Base-by-base conservation (phyloP, 2,888 invertebrate species). In the Caenorhabditis afra region DNA sequence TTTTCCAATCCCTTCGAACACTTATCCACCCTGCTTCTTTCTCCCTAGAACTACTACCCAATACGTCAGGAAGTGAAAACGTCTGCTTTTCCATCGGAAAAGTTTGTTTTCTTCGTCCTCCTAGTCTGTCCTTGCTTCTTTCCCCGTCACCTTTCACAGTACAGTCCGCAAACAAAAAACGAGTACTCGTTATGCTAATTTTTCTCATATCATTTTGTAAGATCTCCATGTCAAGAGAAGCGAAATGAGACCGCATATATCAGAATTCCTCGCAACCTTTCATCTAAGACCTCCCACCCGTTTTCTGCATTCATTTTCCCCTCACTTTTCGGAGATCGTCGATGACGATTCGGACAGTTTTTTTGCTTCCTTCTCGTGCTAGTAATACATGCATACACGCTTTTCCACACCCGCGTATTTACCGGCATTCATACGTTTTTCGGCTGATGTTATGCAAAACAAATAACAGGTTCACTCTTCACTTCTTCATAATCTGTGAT, bases 161-260 rank as follows among this genome's bases (percentile, higher is more conserved):
- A 73, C 41, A 64, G 50, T 64, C 49, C 35, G 55, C 49, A 73
- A 73, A 73, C 29, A 50, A 47, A 23, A 73, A 73, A 73, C 64
- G 64, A 57, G 73, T 73, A 73, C 64, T 58, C 73, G 64, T 73
- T 73, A 73, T 73, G 73, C 73, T 73, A 73, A 73, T 73, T 73
- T 64, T 64, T 37, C 64, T 55, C 64, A 64, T 64, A 64, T 64
- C 73, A 57, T 64, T 57, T 35, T 50, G 16, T 55, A 58, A 62
- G 57, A 73, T 73, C 64, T 73, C 29, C 29, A 57, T 73, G 73
- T 73, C 64, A 53, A 29, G 41, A 22, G 41, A 55, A 58, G 20
- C 47, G 44, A 62, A 71, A 64, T 39, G 58, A 57, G 73, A 44
- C 50, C 64, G 29, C 44, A 65, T 64, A 73, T 64, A 73, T 73